Conservation (phyloP, 2,888 invertebrate species). For the Bellardia pandia region DNA sequence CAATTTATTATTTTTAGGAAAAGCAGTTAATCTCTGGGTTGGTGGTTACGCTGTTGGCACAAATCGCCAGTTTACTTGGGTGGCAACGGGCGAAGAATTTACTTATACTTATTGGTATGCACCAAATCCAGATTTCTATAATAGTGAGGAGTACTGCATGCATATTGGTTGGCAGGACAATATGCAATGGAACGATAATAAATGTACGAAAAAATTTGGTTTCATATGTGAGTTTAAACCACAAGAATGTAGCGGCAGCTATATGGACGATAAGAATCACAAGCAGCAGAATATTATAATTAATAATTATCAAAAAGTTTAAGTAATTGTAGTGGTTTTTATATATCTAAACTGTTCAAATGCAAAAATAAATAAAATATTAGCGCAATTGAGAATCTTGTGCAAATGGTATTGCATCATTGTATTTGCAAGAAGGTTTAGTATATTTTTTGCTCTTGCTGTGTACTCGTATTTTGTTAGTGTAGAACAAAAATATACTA, state of each 20-base stretch:
- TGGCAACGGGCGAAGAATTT: constrained; percentile 33
- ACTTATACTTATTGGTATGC: constrained; percentile 23
- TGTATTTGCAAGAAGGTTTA: too few relatives aligned
- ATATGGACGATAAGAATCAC: background rate
- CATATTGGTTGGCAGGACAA: constrained; percentile 32
- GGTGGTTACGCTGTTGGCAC: constrained; percentile 41
- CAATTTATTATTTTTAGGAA: background rate
- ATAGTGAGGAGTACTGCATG: constrained; percentile 27
- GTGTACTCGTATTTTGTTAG: too few relatives aligned
- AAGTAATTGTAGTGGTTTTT: background rate
- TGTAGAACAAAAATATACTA: too few relatives aligned
- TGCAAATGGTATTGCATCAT: too few relatives aligned
- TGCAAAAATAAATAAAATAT: too few relatives aligned
- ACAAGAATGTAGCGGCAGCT: background rate
- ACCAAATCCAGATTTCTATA: constrained; percentile 20
- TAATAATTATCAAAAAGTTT: constrained; percentile 39
- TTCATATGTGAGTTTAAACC: constrained; percentile 48
- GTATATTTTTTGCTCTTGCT: too few relatives aligned
- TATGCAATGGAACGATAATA: constrained; percentile 50
- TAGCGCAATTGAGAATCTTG: too few relatives aligned
- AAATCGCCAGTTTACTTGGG: constrained; percentile 25
- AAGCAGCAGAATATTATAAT: constrained; percentile 27
- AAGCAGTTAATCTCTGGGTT: constrained; percentile 19
- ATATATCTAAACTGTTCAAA: too few relatives aligned
- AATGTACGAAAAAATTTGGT: constrained; percentile 36